Evolutionary conservation across 2,888 invertebrate genomes (phyloP), one percentile per base, ranked within the genome.

Genomic region (Drosophila picticornis): DNA sequence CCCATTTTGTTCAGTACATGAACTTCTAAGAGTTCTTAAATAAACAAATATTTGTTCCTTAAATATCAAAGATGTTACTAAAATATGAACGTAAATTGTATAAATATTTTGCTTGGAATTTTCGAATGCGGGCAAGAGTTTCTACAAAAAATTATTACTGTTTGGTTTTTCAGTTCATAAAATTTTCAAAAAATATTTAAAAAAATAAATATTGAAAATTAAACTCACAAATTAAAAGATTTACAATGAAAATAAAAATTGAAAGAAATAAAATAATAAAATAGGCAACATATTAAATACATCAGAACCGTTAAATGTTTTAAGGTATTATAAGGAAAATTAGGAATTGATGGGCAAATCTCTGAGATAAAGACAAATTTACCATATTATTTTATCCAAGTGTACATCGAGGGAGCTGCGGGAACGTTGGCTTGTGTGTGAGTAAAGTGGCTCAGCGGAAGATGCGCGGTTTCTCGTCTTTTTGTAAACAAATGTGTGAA

Each of bases 401-500:
- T 56, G 56, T 56, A 56, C 19, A 29, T 27, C 27, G 38, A n/a
- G 27, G n/a, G 4, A 27, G 55, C 6, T 55, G 36, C 4, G 34
- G 52, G 16, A 31, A 31, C 22, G 52, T 52, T 22, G 13, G 13
- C 51, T 9, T 11, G 19, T 27, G 51, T 13, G 6, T 5, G 46
- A 63, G 65, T 58, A 73, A 77, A 74, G 80, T 68, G 81, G 71
- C 80, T 62, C 38, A 27, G 25, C 22, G 46, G 40, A 58, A 76
- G 73, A 52, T 64, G 74, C 38, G 57, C 38, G 64, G 43, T 57
- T 57, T 51, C 11, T 27, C 0, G 10, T 2, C n/a, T 31, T 57
- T 59, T 62, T 78, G 78, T 78, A 78, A 78, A 78, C 75, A 78
- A 75, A 63, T 78, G 51, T 46, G 52, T 62, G 32, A 52, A 59